Evolutionary conservation across 2,113 vertebrate genomes (phyloP), one percentile per base, ranked within the genome.

Genomic region (Oenanthe melanoleuca): DNA sequence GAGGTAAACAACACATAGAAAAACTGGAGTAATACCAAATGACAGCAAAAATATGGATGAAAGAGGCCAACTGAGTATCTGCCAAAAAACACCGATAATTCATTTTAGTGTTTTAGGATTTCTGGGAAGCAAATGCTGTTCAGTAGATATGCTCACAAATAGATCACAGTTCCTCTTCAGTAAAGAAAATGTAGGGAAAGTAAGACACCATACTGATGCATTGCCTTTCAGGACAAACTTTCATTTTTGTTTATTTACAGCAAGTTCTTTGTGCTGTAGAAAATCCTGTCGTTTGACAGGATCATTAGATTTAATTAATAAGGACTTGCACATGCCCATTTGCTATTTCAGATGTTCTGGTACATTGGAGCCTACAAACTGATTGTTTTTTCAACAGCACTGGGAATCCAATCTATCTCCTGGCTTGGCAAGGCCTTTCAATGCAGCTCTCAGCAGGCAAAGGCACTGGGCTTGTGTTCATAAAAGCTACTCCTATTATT

Each of bases 341-440:
- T 80, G 40, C 21, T 77, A 47, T 89, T 90, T 96, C 42, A 73
- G 31, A n/a, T 88, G 23, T 61, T 91, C 72, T 92, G 45, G 29
- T 85, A 77, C 70, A 84, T 14, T 73, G 90, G 56, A 95, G 28
- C 37, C 60, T 89, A 66, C 57, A 88, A 96, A 97, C 33, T 63
- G 79, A 95, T 78, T 96, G 49, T 57, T 97, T 80, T 73, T 94
- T 29, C 86, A 91, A 81, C 65, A 93, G 86, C 92, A 31, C 67
- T 80, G 85, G 61, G 44, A 97, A 90, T 92, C 67, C 45, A 96
- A 93, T 96, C 64, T 96, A 82, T 80, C 82, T 95, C 71, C 80
- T 89, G 85, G 55, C 73, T 94, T 92, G 44, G 92, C 69, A 96
- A 96, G 59, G 63, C 22, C 80, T 96, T 96, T 81, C 40, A 84